Base-by-base conservation (phyloP, 1,140 invertebrate species). In the Leptinotarsa texana region DNA sequence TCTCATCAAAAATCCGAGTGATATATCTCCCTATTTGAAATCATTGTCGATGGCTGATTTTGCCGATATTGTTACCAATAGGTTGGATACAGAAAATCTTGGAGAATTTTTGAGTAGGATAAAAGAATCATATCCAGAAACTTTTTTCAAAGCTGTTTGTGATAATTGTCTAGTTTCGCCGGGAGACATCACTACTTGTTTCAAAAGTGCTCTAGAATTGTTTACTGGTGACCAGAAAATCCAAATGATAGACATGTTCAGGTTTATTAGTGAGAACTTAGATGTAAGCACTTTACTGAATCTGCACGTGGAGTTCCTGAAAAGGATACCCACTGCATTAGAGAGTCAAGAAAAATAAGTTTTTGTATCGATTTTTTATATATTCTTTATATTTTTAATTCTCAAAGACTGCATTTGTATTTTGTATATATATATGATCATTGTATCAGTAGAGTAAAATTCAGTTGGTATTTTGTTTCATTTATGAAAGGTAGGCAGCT, bases 71-170 rank as follows among this genome's bases (percentile, higher is more conserved):
- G 68, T 79, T 6, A 67, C 77, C 4, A 57, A 75, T 3, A 61
- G 76, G 21, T 27, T 77, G 18, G 33, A 69, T 15, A 47, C n/a
- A 6, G 48, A 72, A 48, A 75, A 77, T 24, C 42, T 73, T 17
- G 21, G n/a, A 4, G 57, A n/a, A n/a, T 79, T 79, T 65, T 65
- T 79, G 15, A 63, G 65, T 13, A 66, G 66, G 69, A 75, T 79
- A 24, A 62, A 49, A 27, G n/a, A 78, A 24, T 13, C n/a, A 27
- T 61, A 74, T 61, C 73, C 63, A 68, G 62, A 73, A 70, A 65
- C 11, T 18, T 73, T 62, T 42, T 69, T n/a, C 42, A 69, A 15
- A 65, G 49, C 21, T 13, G 72, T 63, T 63, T 72, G 65, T 13
- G 42, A 42, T 27, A 69, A 27, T 49, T 42, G 33, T 24, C 48